These are phyloP conservation scores for Marisa cornuarietis DNA, from an alignment of 1,140 invertebrate genomes.

Conservation along the genomic window DNA sequence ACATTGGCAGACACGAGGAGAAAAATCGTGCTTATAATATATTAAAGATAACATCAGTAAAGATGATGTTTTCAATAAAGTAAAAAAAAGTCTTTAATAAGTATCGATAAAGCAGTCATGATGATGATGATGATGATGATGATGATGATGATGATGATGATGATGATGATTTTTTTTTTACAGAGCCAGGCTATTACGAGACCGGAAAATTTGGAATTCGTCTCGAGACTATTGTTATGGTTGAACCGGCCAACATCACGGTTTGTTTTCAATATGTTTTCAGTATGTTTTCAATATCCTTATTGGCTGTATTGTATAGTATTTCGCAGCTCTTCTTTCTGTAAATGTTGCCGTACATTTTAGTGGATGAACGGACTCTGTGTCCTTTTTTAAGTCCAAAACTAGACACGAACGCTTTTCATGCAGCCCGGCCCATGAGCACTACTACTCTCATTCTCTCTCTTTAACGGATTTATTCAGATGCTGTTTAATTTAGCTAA, in stretches of 20 bases:
- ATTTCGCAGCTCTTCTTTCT: not conserved
- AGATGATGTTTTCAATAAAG: no score
- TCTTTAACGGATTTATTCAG: not conserved
- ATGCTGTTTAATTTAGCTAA: not conserved
- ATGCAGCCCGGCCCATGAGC: not conserved
- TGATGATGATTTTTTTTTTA: slow-evolving; percentile 74
- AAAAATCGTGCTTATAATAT: no score
- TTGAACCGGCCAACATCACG: slow-evolving; percentile 70
- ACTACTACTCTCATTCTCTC: no score
- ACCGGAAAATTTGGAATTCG: slow-evolving; percentile 87
- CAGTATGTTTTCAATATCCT: not conserved
- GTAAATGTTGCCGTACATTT: not conserved
- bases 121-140: not conserved
- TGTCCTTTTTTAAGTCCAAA: not conserved
- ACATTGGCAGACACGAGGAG: no score
- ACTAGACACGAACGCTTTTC: not conserved
- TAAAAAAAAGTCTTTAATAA: slow-evolving; percentile 60
- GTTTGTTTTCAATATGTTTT: slow-evolving; percentile 28
- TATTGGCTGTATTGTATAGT: not conserved
- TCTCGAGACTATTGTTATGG: slow-evolving; percentile 79
- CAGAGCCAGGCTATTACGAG: slow-evolving; percentile 77
- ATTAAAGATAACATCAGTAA: no score
- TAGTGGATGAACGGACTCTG: not conserved
- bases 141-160: not conserved
- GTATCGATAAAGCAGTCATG: not conserved